phyloP scores from a whole-genome alignment of 2,888 invertebrate species.

The Dasysyrphus albostriatus region DNA sequence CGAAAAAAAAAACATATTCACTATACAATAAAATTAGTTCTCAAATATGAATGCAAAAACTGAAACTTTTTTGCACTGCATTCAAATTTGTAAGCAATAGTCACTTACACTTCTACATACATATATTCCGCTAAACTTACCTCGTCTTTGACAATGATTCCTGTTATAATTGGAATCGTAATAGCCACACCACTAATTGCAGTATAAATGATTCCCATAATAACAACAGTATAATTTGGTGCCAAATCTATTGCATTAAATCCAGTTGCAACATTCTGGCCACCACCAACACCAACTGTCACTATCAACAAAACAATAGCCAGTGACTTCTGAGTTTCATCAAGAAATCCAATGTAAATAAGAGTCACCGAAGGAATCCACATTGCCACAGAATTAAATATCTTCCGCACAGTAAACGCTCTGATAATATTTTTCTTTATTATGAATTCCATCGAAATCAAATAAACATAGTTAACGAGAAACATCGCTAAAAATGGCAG shows the following conservation, averaged over 20 bases:
- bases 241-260: conserved; percentile 87
- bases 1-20: too few species aligned
- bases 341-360: conserved; percentile 84
- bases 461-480: conserved; percentile 84
- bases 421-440: conserved; percentile 81
- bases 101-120: too few species aligned
- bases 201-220: conserved; percentile 89
- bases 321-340: conserved; percentile 81
- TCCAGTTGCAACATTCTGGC: conserved; percentile 82
- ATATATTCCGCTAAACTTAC: conserved; percentile 66
- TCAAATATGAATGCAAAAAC: too few species aligned
- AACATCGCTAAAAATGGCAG: conserved; percentile 85
- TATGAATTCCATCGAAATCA: conserved; percentile 84
- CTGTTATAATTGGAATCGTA: conserved; percentile 86
- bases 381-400: conserved; percentile 80
- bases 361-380: conserved; percentile 85
- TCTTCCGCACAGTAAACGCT: conserved; percentile 79
- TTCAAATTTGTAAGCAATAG: too few species aligned
- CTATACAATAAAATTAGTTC: too few species aligned
- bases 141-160: conserved; percentile 84
- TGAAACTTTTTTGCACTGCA: too few species aligned
- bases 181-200: conserved; percentile 86
- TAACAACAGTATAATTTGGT: conserved; percentile 87
- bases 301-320: conserved; percentile 85
- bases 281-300: conserved; percentile 84